These are phyloP conservation scores for Icerya purchasi DNA, from an alignment of 2,888 invertebrate species.

Conservation along the genomic window DNA sequence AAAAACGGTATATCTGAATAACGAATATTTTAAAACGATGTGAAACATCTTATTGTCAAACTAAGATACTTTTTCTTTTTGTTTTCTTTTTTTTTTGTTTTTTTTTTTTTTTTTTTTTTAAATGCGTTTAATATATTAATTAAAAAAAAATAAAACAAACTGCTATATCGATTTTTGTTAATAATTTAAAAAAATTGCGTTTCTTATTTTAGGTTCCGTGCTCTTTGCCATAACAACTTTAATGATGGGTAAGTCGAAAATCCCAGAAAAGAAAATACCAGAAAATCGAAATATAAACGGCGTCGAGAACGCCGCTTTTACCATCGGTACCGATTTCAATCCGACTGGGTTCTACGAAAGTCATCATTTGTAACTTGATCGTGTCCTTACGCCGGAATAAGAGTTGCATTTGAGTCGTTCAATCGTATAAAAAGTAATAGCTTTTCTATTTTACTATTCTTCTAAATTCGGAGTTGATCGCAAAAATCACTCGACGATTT, in stretches of 20 bases:
- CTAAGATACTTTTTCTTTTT: no score
- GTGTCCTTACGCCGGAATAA: no score
- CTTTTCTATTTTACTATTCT: no score
- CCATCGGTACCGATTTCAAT: slow-evolving; percentile 17
- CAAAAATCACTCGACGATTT: no score
- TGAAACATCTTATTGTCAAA: no score
- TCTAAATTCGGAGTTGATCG: no score
- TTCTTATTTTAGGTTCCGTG: slow-evolving; percentile 40
- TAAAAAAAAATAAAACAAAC: neutral
- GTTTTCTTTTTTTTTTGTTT: no score
- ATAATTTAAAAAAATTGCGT: neutral
- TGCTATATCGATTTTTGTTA: neutral
- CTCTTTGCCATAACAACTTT: slow-evolving; percentile 62
- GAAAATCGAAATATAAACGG: slow-evolving; percentile 17
- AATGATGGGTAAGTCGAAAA: slow-evolving; percentile 44
- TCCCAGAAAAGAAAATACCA: slow-evolving; percentile 15
- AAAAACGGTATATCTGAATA: no score
- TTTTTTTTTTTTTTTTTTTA: no score
- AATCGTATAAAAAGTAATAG: no score
- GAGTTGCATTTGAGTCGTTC: no score
- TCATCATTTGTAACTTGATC: slow-evolving; percentile 9
- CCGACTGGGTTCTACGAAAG: slow-evolving; percentile 9
- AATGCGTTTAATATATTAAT: neutral
- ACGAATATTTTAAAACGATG: no score
- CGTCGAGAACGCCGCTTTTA: slow-evolving; percentile 20